phyloP scores from a whole-genome alignment of 53 echinoderm and acorn worm genomes.

The Actinopyga echinites region DNA sequence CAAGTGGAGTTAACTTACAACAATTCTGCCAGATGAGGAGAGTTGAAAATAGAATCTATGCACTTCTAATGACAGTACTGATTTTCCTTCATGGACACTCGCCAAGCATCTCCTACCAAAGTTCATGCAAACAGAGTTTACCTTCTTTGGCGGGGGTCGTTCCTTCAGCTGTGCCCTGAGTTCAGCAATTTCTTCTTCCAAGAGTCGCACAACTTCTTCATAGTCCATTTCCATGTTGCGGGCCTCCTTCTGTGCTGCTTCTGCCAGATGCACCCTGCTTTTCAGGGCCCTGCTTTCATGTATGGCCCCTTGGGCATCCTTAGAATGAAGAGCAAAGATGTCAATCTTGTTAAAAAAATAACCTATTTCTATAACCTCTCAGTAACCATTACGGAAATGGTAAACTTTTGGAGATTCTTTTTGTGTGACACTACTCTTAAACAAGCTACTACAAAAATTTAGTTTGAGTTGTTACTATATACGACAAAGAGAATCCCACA shows the following conservation, averaged over 20 bases:
- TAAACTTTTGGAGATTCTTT: too few species aligned
- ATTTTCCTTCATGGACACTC: background rate
- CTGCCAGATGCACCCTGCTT: constrained; percentile 93
- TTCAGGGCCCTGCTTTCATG: constrained; percentile 93
- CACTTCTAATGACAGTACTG: background rate
- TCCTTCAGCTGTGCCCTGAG: constrained; percentile 61
- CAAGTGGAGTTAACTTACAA: too few species aligned
- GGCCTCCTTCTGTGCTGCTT: constrained; percentile 89
- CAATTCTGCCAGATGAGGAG: too few species aligned
- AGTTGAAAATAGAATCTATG: too few species aligned
- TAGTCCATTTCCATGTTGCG: constrained; percentile 95
- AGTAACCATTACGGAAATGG: too few species aligned
- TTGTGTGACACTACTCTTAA: too few species aligned
- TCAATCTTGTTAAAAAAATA: too few species aligned
- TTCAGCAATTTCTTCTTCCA: constrained; percentile 77
- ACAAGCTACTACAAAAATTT: too few species aligned
- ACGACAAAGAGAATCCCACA: too few species aligned
- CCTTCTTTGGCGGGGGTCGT: constrained; percentile 59
- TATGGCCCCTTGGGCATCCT: constrained; percentile 97
- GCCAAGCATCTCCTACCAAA: background rate
- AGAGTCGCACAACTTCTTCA: constrained; percentile 84
- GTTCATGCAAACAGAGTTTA: background rate
- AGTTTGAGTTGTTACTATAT: too few species aligned
- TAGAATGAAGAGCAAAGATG: background rate
- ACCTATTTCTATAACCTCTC: too few species aligned